phyloP scores from a whole-genome alignment of 2,888 invertebrate species.

The Spodoptera picta region DNA sequence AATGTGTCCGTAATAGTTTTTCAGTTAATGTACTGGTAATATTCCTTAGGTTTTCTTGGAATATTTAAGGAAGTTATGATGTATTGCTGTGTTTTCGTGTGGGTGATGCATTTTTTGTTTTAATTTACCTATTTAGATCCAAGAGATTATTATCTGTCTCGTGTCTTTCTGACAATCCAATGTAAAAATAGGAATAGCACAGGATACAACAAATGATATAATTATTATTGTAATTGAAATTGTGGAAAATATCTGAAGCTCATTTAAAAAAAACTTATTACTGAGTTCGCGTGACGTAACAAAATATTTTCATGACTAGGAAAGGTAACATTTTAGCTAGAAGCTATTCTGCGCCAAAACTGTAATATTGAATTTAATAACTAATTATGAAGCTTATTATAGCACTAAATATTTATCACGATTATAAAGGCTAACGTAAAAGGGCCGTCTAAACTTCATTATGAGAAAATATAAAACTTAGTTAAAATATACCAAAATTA shows the following conservation, averaged over 20 bases:
- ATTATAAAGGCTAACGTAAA: constrained; percentile 31
- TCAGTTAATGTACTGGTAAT: constrained; percentile 22
- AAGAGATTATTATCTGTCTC: too few relatives aligned
- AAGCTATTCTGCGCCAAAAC: constrained; percentile 9
- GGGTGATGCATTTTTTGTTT: too few relatives aligned
- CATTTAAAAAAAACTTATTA: too few relatives aligned
- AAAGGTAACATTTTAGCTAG: constrained; percentile 9
- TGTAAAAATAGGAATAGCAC: too few relatives aligned
- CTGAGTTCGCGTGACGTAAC: not conserved
- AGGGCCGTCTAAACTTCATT: constrained; percentile 26
- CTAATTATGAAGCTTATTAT: constrained; percentile 40
- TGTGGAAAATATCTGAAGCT: too few relatives aligned
- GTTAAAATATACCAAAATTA: constrained; percentile 17
- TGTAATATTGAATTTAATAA: constrained; percentile 40
- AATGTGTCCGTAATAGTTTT: constrained; percentile 41
- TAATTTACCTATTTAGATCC: too few relatives aligned
- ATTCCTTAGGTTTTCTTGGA: constrained; percentile 21
- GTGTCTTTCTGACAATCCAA: too few relatives aligned
- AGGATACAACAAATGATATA: too few relatives aligned
- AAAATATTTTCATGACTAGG: constrained; percentile 9
- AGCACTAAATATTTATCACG: constrained; percentile 42
- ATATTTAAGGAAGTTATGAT: constrained; percentile 16
- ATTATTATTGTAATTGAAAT: too few relatives aligned
- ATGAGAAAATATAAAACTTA: constrained; percentile 31
- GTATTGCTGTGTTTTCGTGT: not conserved